These are phyloP conservation scores for Natator depressus DNA, from an alignment of 2,113 vertebrate species.

Conservation along the genomic window DNA sequence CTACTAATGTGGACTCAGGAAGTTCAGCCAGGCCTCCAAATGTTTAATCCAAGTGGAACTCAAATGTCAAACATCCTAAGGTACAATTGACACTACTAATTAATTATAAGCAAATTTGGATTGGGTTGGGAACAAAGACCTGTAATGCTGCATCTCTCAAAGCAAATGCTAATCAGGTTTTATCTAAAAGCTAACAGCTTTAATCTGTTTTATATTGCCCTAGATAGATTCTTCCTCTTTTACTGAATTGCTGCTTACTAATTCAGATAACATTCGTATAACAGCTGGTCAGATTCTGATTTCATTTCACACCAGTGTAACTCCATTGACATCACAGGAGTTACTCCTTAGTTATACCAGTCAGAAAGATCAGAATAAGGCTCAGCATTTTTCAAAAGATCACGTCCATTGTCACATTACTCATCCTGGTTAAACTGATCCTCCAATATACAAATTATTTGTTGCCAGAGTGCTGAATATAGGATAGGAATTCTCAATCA, in stretches of 20 bases:
- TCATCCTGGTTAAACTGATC: neutral
- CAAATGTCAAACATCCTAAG: neutral
- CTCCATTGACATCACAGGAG: neutral
- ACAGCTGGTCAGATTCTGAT: neutral
- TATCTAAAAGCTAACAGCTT: neutral
- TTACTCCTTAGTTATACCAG: neutral
- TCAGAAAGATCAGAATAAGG: neutral
- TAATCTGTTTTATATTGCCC: neutral
- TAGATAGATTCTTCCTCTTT: neutral
- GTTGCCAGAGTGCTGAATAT: conserved; percentile 1
- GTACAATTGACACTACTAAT: neutral
- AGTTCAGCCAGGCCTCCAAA: neutral
- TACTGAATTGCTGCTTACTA: neutral
- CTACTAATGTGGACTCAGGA: neutral
- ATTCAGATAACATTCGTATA: neutral
- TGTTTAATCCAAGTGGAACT: neutral
- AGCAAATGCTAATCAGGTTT: conserved; percentile 2
- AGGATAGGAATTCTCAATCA: neutral
- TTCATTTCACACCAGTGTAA: neutral
- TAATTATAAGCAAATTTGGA: neutral
- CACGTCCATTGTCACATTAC: neutral
- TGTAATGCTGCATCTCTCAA: neutral
- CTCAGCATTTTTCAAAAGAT: neutral
- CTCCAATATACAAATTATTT: conserved; percentile 24
- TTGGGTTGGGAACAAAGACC: neutral